These are phyloP conservation scores for Echiichthys vipera DNA, from an alignment of 2,797 vertebrate genomes.

Conservation along the genomic window DNA sequence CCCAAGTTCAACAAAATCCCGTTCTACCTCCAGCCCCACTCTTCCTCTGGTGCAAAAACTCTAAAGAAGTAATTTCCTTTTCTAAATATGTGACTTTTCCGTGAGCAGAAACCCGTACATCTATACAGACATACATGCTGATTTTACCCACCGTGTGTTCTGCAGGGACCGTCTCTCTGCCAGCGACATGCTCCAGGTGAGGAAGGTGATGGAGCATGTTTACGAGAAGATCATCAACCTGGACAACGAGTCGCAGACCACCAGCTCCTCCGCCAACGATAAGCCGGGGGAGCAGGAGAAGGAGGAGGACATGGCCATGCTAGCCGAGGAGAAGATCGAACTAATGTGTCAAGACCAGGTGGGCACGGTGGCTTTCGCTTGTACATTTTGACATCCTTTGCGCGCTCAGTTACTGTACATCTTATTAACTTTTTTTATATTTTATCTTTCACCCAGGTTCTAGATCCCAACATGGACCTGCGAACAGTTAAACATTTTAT, in stretches of 20 bases:
- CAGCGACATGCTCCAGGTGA: slow-evolving; percentile 99
- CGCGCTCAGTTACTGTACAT: background rate
- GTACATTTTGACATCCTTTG: background rate
- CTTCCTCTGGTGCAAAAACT: slow-evolving; percentile 98
- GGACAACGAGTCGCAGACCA: slow-evolving; percentile 98
- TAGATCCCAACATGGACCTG: slow-evolving; percentile 99
- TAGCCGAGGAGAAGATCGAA: slow-evolving; percentile 99
- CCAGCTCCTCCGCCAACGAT: slow-evolving; percentile 97
- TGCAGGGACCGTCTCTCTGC: slow-evolving; percentile 95
- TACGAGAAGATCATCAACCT: slow-evolving; percentile 99
- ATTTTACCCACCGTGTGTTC: background rate
- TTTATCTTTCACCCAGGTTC: slow-evolving; percentile 83
- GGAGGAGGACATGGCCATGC: slow-evolving; percentile 95
- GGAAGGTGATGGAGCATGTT: slow-evolving; percentile 99
- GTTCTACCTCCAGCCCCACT: slow-evolving; percentile 99
- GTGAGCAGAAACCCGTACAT: background rate
- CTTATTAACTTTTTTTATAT: slow-evolving; percentile 11
- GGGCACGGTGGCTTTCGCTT: background rate
- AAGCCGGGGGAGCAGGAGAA: slow-evolving; percentile 97
- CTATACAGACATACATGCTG: background rate
- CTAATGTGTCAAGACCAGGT: slow-evolving; percentile 99
- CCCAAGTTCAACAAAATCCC: slow-evolving; percentile 99
- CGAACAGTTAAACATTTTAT: slow-evolving; percentile 99
- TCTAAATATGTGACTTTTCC: background rate
- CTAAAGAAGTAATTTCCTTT: slow-evolving; percentile 92